Evolutionary conservation across 2,888 invertebrate species (phyloP), one percentile per base, ranked within the genome.

Genomic region (Bursaphelenchus okinawaensis): DNA sequence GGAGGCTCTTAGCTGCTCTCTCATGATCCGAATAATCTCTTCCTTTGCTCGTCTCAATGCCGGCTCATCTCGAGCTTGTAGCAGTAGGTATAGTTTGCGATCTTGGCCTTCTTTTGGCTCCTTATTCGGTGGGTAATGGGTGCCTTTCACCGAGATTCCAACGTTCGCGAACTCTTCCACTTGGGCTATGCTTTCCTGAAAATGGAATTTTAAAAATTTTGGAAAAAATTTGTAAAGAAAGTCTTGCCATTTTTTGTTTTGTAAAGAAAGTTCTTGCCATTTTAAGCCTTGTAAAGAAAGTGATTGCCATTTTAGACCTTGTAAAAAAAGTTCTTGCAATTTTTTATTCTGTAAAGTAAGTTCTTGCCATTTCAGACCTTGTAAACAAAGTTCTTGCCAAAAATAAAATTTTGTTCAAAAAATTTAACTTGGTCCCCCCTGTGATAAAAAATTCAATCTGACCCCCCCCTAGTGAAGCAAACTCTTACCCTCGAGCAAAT

Each of bases 91-190:
- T 0, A 99, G 86, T 83, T 95, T 96, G 22, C 95, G 86, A 80
- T 98, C 76, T 16, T 50, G 92, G 73, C 93, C 93, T 0, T 92
- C 92, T 0, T 92, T 90, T 16, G 87, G 86, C 83, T 93, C 92
- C 66, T 93, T 93, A 0, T 90, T 88, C 0, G 90, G 90, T 9
- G 93, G 93, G 82, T 92, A 92, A 78, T 86, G 87, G 0, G 94
- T 94, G n/a, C 98, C 98, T 52, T 96, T 88, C 0, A 99, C 98
- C 0, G 96, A 95, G 69, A 99, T 90, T 40, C 98, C 98, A 0
- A 96, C 98, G 84, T 99, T 98, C 0, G 95, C 95, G 84, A 95
- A 96, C 84, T 99, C 98, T 57, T 93, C 93, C 79, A 99, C 95
- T 83, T 96, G 92, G 0, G 93, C 93, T 72, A 99, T 85, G 6